phyloP scores from a whole-genome alignment of 2,888 invertebrate genomes.

The Lycaena phlaeas region DNA sequence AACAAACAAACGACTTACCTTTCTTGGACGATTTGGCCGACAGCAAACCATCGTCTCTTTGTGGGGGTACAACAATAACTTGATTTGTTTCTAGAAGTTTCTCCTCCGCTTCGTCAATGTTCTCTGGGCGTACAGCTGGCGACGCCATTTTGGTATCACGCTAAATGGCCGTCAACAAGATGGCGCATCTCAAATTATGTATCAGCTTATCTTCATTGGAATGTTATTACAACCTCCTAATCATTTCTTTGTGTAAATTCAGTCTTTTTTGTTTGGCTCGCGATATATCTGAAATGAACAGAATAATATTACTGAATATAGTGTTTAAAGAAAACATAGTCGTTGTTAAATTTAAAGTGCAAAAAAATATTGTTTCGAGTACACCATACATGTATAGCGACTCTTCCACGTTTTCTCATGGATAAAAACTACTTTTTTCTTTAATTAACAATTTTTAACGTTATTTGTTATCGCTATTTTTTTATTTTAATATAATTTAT shows the following conservation, averaged over 20 bases:
- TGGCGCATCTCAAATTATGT: conserved; percentile 18
- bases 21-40: conserved; percentile 56
- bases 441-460: too few species aligned
- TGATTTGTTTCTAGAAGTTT: conserved; percentile 40
- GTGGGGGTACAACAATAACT: conserved; percentile 30
- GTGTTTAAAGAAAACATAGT: too few species aligned
- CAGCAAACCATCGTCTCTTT: conserved; percentile 31
- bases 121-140: conserved; percentile 34
- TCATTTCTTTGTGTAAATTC: conserved; percentile 23
- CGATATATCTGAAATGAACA: conserved; percentile 29
- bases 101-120: conserved; percentile 46
- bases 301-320: too few species aligned
- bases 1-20: too few species aligned
- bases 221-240: conserved; percentile 28
- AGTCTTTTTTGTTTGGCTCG: conserved; percentile 41
- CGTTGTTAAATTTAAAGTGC: too few species aligned
- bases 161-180: conserved; percentile 32
- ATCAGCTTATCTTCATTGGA: conserved; percentile 17
- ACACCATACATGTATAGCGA: too few species aligned
- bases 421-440: too few species aligned
- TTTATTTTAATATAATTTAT: neutral
- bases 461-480: too few species aligned
- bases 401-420: too few species aligned
- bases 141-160: conserved; percentile 39
- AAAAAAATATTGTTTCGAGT: too few species aligned